Conservation (phyloP, 2,797 vertebrate species). For the Channa striata region DNA sequence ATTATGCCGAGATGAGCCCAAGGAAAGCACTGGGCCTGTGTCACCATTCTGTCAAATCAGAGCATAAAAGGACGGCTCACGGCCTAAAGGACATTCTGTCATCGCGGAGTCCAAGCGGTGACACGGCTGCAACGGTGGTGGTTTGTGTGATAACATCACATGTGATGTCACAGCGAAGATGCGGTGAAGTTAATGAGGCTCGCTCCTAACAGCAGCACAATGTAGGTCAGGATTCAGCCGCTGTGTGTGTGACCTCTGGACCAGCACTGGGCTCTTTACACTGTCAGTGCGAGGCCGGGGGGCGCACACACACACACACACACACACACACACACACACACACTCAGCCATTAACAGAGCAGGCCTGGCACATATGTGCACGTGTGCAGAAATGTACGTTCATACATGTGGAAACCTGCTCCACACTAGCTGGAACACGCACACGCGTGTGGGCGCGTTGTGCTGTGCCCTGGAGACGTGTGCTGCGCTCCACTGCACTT, state of each 20-base stretch:
- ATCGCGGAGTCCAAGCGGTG: not conserved
- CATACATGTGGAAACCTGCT: conserved; percentile 36
- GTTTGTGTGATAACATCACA: conserved; percentile 7
- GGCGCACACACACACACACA: conserved; percentile 11
- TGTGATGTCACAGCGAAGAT: conserved; percentile 28
- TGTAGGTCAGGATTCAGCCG: conserved; percentile 66
- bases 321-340: conserved; percentile 26
- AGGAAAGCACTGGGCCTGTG: conserved; percentile 4
- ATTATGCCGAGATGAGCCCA: not conserved
- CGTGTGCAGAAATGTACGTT: not conserved
- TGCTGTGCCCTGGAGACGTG: conserved; percentile 63
- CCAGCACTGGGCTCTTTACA: conserved; percentile 41
- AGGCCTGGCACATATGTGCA: not conserved
- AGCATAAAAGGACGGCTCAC: conserved; percentile 1
- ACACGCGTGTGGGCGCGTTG: conserved; percentile 50
- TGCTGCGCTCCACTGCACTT: conserved; percentile 55
- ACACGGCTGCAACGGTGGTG: not conserved
- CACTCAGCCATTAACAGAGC: not conserved
- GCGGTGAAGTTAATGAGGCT: conserved; percentile 22
- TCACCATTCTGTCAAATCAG: conserved; percentile 26
- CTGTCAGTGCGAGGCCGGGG: conserved; percentile 35
- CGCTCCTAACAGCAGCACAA: conserved; percentile 5
- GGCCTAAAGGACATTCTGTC: conserved; percentile 19
- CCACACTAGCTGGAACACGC: conserved; percentile 9
- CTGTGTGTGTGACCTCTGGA: conserved; percentile 31